Conservation (phyloP, 1,140 invertebrate species). For the Rhopalosiphum padi region DNA sequence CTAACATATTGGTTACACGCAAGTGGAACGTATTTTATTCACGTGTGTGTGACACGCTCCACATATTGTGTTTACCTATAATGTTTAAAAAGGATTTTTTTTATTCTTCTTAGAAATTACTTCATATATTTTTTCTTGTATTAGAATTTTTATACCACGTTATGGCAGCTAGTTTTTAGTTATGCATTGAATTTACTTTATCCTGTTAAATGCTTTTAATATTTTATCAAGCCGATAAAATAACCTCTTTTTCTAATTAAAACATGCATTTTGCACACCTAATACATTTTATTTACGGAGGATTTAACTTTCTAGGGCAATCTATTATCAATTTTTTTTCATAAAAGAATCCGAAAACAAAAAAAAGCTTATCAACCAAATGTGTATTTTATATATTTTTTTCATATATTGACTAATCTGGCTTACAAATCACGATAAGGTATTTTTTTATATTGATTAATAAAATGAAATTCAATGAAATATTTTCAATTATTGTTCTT, state of each 20-base stretch:
- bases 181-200: not conserved
- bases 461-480: not conserved
- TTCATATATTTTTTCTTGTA: not conserved
- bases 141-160: not conserved
- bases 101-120: not conserved
- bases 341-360: not conserved
- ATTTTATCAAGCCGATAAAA: not conserved
- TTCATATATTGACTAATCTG: not conserved
- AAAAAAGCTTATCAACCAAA: not conserved
- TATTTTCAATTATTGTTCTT: not conserved
- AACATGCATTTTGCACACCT: not conserved
- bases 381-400: not conserved
- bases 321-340: not conserved
- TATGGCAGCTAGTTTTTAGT: not conserved
- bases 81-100: not conserved
- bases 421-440: not conserved
- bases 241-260: not conserved
- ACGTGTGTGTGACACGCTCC: not conserved
- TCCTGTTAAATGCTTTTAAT: not conserved
- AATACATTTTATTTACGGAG: not conserved
- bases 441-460: conserved; percentile 6
- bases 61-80: not conserved
- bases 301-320: not conserved
- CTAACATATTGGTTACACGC: not conserved
- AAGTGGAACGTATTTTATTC: not conserved